Conservation (phyloP, 2,888 invertebrate genomes). For the Ormyrus nitidulus region DNA sequence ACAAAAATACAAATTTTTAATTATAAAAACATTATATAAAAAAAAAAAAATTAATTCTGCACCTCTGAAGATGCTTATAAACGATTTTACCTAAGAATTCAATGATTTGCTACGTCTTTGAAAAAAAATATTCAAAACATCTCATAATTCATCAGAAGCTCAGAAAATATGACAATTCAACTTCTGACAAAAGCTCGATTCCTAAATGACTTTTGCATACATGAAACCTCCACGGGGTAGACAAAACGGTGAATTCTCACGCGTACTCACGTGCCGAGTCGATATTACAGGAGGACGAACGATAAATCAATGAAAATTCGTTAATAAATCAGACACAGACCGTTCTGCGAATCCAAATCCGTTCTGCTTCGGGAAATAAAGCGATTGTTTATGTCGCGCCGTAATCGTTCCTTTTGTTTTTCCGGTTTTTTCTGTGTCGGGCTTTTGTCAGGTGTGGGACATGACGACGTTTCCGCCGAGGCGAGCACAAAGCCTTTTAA, state of each 20-base stretch:
- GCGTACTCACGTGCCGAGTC: not conserved
- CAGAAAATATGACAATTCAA: too few relatives aligned
- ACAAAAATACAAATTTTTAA: too few relatives aligned
- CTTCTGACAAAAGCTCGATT: not conserved
- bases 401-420: not conserved
- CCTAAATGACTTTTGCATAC: not conserved
- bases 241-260: conserved; percentile 3
- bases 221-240: not conserved
- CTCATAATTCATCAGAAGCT: too few relatives aligned
- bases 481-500: conserved; percentile 41
- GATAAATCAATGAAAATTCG: conserved; percentile 34
- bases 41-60: too few relatives aligned
- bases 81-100: too few relatives aligned
- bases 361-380: not conserved
- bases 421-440: not conserved
- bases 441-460: conserved; percentile 11
- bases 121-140: too few relatives aligned
- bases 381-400: conserved; percentile 1
- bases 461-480: conserved; percentile 14
- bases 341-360: conserved; percentile 26
- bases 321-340: conserved; percentile 25
- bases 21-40: too few relatives aligned
- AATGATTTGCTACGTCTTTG: too few relatives aligned
- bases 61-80: too few relatives aligned
- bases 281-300: conserved; percentile 8